A percentile compares a stretch with the other conserved stretches of the same genome.
phyloP scores from a whole-genome alignment of 2,113 vertebrate species.

The Macheiramphus alcinus region DNA sequence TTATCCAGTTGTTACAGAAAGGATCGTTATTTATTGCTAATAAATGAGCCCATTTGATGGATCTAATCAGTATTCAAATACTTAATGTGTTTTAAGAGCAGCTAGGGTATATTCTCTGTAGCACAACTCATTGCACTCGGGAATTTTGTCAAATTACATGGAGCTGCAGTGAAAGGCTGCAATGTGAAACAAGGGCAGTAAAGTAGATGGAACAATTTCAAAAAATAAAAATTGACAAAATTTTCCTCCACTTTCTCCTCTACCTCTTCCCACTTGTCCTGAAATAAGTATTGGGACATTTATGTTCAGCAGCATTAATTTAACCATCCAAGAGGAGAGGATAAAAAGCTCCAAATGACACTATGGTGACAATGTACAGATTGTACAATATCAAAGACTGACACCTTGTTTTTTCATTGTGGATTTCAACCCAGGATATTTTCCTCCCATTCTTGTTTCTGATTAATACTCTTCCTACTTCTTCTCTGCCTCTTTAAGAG shows the following conservation, averaged over 20 bases:
- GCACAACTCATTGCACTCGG: background rate
- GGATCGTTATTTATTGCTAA: conserved; percentile 52
- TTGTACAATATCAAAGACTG: background rate
- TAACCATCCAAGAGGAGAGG: background rate
- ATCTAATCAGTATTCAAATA: conserved; percentile 33
- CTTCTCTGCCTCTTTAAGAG: background rate
- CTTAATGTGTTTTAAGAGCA: conserved; percentile 14
- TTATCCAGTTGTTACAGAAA: conserved; percentile 29
- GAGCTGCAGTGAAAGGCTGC: background rate
- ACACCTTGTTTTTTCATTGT: background rate
- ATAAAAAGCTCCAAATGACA: background rate
- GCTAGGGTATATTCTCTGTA: background rate
- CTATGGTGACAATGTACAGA: background rate
- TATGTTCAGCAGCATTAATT: background rate
- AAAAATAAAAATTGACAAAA: background rate
- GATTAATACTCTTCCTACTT: background rate
- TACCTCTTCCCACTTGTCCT: background rate
- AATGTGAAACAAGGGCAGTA: background rate
- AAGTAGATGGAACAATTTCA: background rate
- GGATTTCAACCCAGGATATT: background rate
- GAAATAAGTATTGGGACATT: background rate
- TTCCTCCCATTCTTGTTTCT: background rate
- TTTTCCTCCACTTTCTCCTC: background rate
- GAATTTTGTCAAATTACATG: background rate
- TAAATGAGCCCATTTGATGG: conserved; percentile 47